These are phyloP conservation scores for Dysmachus trigonus DNA, from an alignment of 2,888 invertebrate genomes.

Conservation along the genomic window DNA sequence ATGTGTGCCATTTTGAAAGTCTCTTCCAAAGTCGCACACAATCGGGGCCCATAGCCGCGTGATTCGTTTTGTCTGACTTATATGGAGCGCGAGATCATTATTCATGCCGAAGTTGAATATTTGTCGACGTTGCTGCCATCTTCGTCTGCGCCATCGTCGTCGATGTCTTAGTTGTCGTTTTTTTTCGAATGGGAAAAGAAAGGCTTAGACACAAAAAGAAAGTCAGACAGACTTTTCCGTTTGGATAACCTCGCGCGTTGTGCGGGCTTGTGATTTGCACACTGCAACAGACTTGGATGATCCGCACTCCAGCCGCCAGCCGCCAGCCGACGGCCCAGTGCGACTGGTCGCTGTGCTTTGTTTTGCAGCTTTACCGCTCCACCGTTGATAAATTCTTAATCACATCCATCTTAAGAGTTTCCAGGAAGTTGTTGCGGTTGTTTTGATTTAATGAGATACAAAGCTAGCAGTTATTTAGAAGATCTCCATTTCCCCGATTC, in stretches of 20 bases:
- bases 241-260: neutral
- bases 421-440: neutral
- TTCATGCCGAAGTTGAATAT: neutral
- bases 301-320: neutral
- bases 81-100: neutral
- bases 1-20: neutral
- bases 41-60: neutral
- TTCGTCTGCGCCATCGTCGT: neutral
- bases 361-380: neutral
- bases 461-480: neutral
- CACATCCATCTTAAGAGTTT: neutral
- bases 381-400: neutral
- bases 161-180: neutral
- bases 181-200: neutral
- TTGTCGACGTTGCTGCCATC: neutral
- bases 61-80: constrained; percentile 7
- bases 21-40: neutral
- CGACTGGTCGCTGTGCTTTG: neutral
- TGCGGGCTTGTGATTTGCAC: neutral
- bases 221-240: neutral
- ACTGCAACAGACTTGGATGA: neutral
- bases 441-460: neutral
- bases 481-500: neutral
- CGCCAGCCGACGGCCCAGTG: neutral
- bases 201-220: neutral